Base-by-base conservation (phyloP, 37 sponge, comb jelly and placozoan genomes). In the Dysidea cf. avara region DNA sequence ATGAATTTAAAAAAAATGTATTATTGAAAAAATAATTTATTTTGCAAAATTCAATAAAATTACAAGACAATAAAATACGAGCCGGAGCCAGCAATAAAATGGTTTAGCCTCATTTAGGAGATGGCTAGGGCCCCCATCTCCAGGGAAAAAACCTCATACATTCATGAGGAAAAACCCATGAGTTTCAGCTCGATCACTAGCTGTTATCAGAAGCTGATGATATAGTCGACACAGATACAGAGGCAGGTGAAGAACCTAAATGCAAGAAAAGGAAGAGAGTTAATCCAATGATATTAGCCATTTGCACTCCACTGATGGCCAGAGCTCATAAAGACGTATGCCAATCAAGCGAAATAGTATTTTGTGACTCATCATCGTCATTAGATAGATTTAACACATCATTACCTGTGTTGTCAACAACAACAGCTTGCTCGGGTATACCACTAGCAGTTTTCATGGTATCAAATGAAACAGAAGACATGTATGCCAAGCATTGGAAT, bases 401-500 rank as follows among this genome's bases (percentile, higher is more conserved):
- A 33, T 12, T 56, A 2, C 34, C 34, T 65, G 25, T 65, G 2
- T 32, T 60, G 3, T 60, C 61, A 12, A 65, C 66, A 32, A 37
- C 66, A 20, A 36, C 29, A 35, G 66, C 43, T 35, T 65, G 66
- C n/a, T 32, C 40, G 9, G 46, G 66, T 14, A 14, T 65, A 13
- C 66, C 66, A 65, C 24, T 65, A 36, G 66, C 40, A 18, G 39
- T 39, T 35, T 22, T 65, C 36, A 63, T 63, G 38, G 40, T 36
- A 17, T 65, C 66, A 37, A 39, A 65, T 65, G 66, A 65, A 65
- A 2, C 38, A 13, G 66, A 65, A 39, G 25, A 65, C 20, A 65
- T 39, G 40, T 65, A 18, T 9, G 6, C 26, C 35, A 65, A 65
- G 66, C 40, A 1, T 37, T 65, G 66, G 46, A 65, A 36, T 37